Percentiles rank a stretch among this genome's conserved stretches.
phyloP scores from a whole-genome alignment of 2,113 vertebrate species.

The Sebastes schlegelii region DNA sequence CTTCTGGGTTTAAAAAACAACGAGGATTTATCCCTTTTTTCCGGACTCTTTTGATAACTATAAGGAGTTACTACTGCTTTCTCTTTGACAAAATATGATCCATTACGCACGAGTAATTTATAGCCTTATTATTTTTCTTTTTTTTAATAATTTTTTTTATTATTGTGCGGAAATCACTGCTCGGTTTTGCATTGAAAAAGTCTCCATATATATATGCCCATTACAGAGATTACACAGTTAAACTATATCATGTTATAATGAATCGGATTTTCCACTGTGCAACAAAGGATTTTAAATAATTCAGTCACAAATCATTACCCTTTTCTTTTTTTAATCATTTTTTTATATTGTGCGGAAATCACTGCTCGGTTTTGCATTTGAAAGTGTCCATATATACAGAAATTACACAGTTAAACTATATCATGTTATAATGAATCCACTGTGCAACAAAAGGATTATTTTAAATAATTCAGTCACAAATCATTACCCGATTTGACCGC shows the following conservation, averaged over 20 bases:
- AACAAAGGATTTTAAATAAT: slow-evolving; percentile 22
- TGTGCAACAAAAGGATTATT: slow-evolving; percentile 1
- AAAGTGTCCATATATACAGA: not conserved
- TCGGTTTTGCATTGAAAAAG: slow-evolving; percentile 14
- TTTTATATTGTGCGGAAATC: slow-evolving; percentile 26
- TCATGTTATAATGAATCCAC: not conserved
- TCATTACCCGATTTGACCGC: not conserved
- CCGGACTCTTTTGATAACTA: slow-evolving; percentile 24
- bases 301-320: not conserved
- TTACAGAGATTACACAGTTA: not conserved
- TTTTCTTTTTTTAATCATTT: not conserved
- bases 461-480: slow-evolving; percentile 9
- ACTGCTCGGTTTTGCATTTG: slow-evolving; percentile 15
- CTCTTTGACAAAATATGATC: not conserved
- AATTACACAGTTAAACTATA: not conserved
- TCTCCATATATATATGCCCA: not conserved
- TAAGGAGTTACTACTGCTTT: slow-evolving; percentile 5
- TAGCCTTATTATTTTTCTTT: slow-evolving; percentile 2
- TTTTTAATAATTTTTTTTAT: not conserved
- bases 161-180: slow-evolving; percentile 25
- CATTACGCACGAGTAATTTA: slow-evolving; percentile 15
- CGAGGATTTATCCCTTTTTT: not conserved
- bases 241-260: not conserved
- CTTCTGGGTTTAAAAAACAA: slow-evolving; percentile 8
- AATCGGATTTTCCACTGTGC: not conserved